Evolutionary conservation across 2,888 invertebrate species (phyloP).

Genomic region (Ormyrus rosae): DNA sequence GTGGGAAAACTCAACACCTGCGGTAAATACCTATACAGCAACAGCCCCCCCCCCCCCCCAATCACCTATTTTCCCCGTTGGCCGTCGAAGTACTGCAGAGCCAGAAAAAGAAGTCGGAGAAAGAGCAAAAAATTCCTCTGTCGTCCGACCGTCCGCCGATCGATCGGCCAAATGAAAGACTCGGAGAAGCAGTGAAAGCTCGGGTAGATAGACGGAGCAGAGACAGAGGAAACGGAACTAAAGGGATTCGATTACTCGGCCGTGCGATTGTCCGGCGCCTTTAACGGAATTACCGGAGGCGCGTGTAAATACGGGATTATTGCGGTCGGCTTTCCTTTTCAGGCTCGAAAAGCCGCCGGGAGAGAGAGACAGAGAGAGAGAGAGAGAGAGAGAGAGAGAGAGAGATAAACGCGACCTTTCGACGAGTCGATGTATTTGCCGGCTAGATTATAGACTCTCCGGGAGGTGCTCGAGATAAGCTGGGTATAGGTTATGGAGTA

Average conservation of each 20-base stretch:
- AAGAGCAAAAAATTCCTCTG: not conserved
- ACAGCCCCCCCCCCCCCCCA: not conserved
- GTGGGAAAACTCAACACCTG: conserved; percentile 10
- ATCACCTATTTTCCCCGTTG: not conserved
- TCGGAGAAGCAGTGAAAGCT: conserved; percentile 10
- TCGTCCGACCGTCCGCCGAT: not conserved
- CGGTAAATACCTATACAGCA: conserved; percentile 6
- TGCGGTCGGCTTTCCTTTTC: conserved; percentile 9
- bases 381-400: conserved; percentile 20
- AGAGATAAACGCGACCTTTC: conserved; percentile 47
- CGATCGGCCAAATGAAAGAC: conserved; percentile 33
- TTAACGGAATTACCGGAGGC: conserved; percentile 2
- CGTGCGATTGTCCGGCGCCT: too few relatives aligned
- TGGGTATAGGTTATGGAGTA: conserved; percentile 11
- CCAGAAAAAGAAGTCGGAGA: not conserved
- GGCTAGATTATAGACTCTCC: not conserved
- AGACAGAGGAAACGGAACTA: conserved; percentile 38
- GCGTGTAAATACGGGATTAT: conserved; percentile 53
- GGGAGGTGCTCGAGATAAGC: conserved; percentile 39
- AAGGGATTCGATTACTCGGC: conserved; percentile 48
- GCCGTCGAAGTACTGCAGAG: too few relatives aligned
- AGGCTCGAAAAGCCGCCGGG: not conserved
- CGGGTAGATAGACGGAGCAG: not conserved
- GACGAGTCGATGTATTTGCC: conserved; percentile 29
- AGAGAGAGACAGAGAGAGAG: not conserved